Conservation (phyloP, 2,113 vertebrate genomes). For the Nothobranchius kuhntae region DNA sequence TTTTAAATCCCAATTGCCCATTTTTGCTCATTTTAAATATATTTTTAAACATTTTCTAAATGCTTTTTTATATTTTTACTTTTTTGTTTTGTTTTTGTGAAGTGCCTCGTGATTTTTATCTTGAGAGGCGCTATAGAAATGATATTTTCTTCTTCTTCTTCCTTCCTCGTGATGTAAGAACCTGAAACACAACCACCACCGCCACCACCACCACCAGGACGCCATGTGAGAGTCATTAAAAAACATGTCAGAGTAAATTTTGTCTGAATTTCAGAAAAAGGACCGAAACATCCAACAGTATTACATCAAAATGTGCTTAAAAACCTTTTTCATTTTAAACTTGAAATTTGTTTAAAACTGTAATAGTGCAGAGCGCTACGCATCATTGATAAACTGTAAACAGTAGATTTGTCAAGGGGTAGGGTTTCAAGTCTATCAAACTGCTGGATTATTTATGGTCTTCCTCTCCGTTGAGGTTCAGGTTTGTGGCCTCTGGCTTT, state of each 20-base stretch:
- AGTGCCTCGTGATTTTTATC: too few relatives aligned
- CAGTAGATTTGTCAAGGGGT: constrained; percentile 46
- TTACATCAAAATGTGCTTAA: constrained; percentile 25
- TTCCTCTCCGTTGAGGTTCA: constrained; percentile 25
- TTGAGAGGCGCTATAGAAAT: too few relatives aligned
- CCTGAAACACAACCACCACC: constrained; percentile 40
- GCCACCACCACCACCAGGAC: constrained; percentile 6
- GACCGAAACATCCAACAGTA: constrained; percentile 13
- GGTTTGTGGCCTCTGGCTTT: constrained; percentile 43
- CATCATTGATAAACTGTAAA: constrained; percentile 51
- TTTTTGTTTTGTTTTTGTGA: too few relatives aligned
- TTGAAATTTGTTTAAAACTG: constrained; percentile 26
- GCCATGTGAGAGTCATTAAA: constrained; percentile 16
- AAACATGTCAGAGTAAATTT: constrained; percentile 35
- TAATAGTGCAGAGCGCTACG: constrained; percentile 29
- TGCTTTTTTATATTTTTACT: too few relatives aligned
- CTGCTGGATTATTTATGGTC: constrained; percentile 23
- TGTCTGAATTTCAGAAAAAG: constrained; percentile 17
- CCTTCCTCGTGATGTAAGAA: constrained; percentile 39
- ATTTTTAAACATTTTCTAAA: too few relatives aligned
- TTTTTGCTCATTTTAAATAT: too few relatives aligned
- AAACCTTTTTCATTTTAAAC: constrained; percentile 19
- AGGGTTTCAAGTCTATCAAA: constrained; percentile 50
- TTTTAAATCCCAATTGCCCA: too few relatives aligned
- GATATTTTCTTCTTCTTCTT: too few relatives aligned